Evolutionary conservation across 2,888 invertebrate genomes (phyloP).

Genomic region (Macrophya alboannulata): DNA sequence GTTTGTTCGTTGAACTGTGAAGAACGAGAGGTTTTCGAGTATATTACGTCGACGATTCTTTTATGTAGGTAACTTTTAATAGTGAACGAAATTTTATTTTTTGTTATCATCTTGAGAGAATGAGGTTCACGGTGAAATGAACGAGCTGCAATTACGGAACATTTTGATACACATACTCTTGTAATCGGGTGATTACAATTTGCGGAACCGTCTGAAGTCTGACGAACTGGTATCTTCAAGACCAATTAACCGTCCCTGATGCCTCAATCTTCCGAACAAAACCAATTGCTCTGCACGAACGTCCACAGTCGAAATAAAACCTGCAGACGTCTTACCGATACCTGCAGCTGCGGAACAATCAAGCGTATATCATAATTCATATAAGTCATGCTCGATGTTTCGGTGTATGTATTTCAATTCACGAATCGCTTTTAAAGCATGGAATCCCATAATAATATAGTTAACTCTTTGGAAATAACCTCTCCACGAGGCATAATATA

Average conservation of each 20-base stretch:
- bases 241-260: slow-evolving; percentile 42
- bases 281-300: slow-evolving; percentile 20
- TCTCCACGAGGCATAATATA: background rate
- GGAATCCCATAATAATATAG: slow-evolving; percentile 4
- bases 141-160: slow-evolving; percentile 35
- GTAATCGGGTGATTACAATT: slow-evolving; percentile 20
- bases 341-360: background rate
- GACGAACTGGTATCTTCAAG: slow-evolving; percentile 38
- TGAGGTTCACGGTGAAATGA: slow-evolving; percentile 9
- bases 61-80: background rate
- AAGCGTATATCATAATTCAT: background rate
- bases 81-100: background rate
- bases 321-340: background rate
- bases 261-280: slow-evolving; percentile 35
- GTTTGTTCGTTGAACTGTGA: background rate
- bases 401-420: background rate
- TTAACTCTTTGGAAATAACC: background rate
- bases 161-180: slow-evolving; percentile 36
- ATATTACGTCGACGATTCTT: background rate
- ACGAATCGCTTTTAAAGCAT: background rate
- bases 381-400: background rate
- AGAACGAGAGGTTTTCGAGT: background rate
- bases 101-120: background rate
- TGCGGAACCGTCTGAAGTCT: slow-evolving; percentile 31
- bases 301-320: background rate